phyloP scores from a whole-genome alignment of 2,797 vertebrate species.

The Pseudomugil tenellus region DNA sequence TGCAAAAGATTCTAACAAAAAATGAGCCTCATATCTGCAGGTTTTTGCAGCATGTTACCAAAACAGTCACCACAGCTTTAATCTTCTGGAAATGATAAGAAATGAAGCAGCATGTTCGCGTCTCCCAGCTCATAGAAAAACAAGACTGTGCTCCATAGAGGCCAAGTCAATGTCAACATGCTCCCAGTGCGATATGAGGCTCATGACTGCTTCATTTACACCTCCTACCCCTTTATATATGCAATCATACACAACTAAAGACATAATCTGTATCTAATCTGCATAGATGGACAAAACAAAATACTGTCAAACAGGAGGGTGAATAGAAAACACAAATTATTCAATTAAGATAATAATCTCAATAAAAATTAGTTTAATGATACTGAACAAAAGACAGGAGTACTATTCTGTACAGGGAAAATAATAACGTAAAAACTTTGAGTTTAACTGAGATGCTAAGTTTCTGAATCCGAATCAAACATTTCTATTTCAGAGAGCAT shows the following conservation, averaged over 20 bases:
- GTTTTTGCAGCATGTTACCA: conserved; percentile 23
- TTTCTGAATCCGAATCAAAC: conserved; percentile 42
- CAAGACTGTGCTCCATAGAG: conserved; percentile 28
- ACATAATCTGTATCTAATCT: background rate
- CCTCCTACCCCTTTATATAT: no score
- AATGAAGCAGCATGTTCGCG: conserved; percentile 32
- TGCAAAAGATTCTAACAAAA: background rate
- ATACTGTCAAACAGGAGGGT: no score
- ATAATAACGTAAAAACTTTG: no score
- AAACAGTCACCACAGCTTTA: conserved; percentile 10
- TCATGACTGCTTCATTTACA: conserved; percentile 32
- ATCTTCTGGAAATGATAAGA: conserved; percentile 30
- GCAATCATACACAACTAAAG: conserved; percentile 11
- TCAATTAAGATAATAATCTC: conserved; percentile 14
- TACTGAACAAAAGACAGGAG: conserved; percentile 11
- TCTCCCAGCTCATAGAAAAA: conserved; percentile 2
- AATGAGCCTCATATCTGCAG: background rate
- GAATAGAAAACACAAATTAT: background rate
- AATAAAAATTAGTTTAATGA: conserved; percentile 11
- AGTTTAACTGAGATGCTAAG: conserved; percentile 21
- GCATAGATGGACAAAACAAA: background rate
- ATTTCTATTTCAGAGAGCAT: conserved; percentile 42
- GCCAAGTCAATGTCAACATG: conserved; percentile 27
- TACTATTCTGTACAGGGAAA: conserved; percentile 8
- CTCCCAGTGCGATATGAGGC: conserved; percentile 21